Percentiles rank a stretch among this genome's conserved stretches.
Conservation (phyloP, 2,797 vertebrate species). For the Schizothorax lantsangensis region DNA sequence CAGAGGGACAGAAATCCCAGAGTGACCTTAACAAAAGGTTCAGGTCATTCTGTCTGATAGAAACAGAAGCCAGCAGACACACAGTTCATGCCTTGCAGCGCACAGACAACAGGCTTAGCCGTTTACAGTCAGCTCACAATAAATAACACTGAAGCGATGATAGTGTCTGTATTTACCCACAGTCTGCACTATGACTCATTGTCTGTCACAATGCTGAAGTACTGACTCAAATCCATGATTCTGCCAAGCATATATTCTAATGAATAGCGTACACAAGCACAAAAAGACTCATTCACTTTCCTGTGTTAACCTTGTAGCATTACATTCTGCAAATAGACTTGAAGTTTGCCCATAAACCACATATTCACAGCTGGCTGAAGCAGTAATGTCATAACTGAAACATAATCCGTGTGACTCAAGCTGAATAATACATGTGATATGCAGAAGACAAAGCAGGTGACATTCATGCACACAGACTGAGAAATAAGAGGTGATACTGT, state of each 20-base stretch:
- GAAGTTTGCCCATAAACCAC: background rate
- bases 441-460: background rate
- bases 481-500: background rate
- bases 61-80: background rate
- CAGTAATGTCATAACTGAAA: background rate
- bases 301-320: background rate
- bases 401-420: background rate
- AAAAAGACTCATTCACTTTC: background rate
- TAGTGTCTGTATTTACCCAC: conserved; percentile 31
- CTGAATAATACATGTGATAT: conserved; percentile 24
- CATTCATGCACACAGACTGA: background rate
- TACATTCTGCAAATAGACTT: background rate
- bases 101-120: conserved; percentile 16
- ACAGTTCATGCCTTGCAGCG: background rate
- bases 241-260: conserved; percentile 11
- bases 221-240: conserved; percentile 8
- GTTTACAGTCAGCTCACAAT: conserved; percentile 30
- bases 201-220: conserved; percentile 23
- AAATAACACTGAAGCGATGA: conserved; percentile 36
- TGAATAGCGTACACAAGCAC: background rate
- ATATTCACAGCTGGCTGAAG: conserved; percentile 2
- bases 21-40: conserved; percentile 35
- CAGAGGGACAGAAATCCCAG: background rate
- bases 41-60: conserved; percentile 20
- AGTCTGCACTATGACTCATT: conserved; percentile 31